A percentile compares a stretch with the other conserved stretches of the same genome.
Conservation (phyloP, 2,888 invertebrate genomes). For the Phengaris alcon region DNA sequence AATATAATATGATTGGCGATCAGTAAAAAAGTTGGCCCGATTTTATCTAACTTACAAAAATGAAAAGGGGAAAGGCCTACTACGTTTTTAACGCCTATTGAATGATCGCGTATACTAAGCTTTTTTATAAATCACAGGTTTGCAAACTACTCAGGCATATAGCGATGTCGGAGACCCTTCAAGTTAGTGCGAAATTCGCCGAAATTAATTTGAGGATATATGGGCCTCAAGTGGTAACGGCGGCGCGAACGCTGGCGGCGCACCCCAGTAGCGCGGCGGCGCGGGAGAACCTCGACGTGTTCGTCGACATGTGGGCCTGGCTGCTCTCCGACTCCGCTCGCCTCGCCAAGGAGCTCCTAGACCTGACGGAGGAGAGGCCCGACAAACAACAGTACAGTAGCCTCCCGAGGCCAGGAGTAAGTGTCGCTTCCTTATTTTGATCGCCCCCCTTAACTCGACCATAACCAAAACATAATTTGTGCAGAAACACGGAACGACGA, state of each 20-base stretch:
- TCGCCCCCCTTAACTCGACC: background rate
- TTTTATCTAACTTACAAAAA: slow-evolving; percentile 3
- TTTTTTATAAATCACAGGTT: slow-evolving; percentile 78
- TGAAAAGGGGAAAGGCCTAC: background rate
- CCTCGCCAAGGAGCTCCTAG: slow-evolving; percentile 92
- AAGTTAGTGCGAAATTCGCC: slow-evolving; percentile 97
- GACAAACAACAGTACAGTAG: slow-evolving; percentile 88
- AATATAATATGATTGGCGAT: background rate
- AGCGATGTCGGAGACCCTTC: slow-evolving; percentile 94
- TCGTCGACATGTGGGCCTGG: slow-evolving; percentile 97
- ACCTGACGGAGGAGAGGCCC: slow-evolving; percentile 82
- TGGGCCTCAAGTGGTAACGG: slow-evolving; percentile 96
- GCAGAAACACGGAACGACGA: slow-evolving; percentile 98
- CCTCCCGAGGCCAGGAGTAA: slow-evolving; percentile 95
- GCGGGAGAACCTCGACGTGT: slow-evolving; percentile 97
- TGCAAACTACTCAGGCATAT: slow-evolving; percentile 98
- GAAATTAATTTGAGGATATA: slow-evolving; percentile 97
- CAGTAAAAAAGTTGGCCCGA: background rate
- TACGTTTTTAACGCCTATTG: slow-evolving; percentile 15
- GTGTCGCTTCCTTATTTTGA: slow-evolving; percentile 41
- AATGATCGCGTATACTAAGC: background rate
- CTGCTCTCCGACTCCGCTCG: slow-evolving; percentile 94
- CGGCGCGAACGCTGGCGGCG: slow-evolving; percentile 93
- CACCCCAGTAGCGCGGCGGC: slow-evolving; percentile 97
- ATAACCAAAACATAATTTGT: slow-evolving; percentile 39